Conservation (phyloP, 2,113 vertebrate species). For the Platysternon megacephalum region DNA sequence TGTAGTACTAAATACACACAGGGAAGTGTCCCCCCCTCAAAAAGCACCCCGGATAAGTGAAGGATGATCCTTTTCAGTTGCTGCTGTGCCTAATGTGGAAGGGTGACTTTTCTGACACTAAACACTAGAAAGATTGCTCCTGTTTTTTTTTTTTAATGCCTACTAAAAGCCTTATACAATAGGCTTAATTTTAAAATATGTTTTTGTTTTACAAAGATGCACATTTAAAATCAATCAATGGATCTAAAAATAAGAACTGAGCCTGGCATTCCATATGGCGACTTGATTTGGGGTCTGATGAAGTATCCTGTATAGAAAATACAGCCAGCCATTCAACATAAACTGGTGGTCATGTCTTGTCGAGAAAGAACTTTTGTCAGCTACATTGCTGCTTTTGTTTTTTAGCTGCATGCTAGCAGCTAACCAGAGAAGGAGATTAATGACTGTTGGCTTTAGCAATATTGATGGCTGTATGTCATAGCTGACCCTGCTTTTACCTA, state of each 20-base stretch:
- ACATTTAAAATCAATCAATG: rapidly evolving
- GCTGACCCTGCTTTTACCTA: slow-evolving; percentile 36
- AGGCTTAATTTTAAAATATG: rapidly evolving
- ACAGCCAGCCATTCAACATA: background rate
- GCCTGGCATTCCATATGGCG: rapidly evolving
- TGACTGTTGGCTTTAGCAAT: background rate
- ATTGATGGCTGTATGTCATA: slow-evolving; percentile 9
- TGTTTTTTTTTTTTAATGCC: rapidly evolving
- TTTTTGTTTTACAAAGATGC: rapidly evolving
- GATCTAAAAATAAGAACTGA: background rate
- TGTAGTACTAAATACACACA: rapidly evolving
- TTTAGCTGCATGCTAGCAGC: background rate
- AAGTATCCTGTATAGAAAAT: background rate
- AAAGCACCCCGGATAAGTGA: rapidly evolving
- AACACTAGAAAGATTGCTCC: background rate
- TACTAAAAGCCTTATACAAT: rapidly evolving
- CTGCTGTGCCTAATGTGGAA: rapidly evolving
- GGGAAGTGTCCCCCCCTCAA: background rate
- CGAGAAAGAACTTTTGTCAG: background rate
- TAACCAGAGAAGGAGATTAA: background rate
- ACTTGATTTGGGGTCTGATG: rapidly evolving
- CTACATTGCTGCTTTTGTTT: background rate
- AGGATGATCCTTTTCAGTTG: rapidly evolving
- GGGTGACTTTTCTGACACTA: rapidly evolving
- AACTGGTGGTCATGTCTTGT: rapidly evolving